Evolutionary conservation across 2,888 invertebrate species (phyloP).

Genomic region (Pyrrhia umbra): DNA sequence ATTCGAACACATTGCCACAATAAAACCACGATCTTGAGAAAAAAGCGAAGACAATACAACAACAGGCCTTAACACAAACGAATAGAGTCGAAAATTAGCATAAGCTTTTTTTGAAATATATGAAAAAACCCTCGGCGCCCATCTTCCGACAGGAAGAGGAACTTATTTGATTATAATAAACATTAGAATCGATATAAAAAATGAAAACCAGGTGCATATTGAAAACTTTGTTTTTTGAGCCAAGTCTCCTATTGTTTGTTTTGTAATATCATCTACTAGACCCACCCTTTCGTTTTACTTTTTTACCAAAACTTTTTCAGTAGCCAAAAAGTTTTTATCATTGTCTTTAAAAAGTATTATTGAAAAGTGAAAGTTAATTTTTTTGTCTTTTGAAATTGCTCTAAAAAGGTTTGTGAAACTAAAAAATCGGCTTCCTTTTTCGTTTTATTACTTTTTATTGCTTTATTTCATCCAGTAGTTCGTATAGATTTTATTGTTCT

Average conservation of each 20-base stretch:
- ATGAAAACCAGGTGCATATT: slow-evolving; percentile 83
- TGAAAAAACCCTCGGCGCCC: slow-evolving; percentile 82
- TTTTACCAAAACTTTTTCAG: slow-evolving; percentile 71
- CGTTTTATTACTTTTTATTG: slow-evolving; percentile 42
- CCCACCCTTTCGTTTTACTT: slow-evolving; percentile 76
- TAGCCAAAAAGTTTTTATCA: slow-evolving; percentile 70
- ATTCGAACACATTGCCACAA: slow-evolving; percentile 83
- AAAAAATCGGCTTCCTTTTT: slow-evolving; percentile 58
- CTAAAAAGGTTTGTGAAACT: slow-evolving; percentile 37
- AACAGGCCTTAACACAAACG: slow-evolving; percentile 54
- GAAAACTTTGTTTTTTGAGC: slow-evolving; percentile 79
- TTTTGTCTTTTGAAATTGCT: slow-evolving; percentile 58
- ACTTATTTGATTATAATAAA: slow-evolving; percentile 89
- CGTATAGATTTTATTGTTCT: slow-evolving; percentile 42
- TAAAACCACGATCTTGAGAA: slow-evolving; percentile 68
- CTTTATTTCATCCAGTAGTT: slow-evolving; percentile 50
- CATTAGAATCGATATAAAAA: slow-evolving; percentile 82
- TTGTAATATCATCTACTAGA: slow-evolving; percentile 74
- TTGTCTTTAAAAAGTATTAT: slow-evolving; percentile 67
- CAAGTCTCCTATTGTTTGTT: slow-evolving; percentile 77
- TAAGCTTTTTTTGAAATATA: slow-evolving; percentile 57
- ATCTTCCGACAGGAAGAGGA: slow-evolving; percentile 89
- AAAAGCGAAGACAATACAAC: slow-evolving; percentile 27
- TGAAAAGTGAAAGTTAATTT: slow-evolving; percentile 81
- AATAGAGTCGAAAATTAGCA: slow-evolving; percentile 62